A percentile compares a stretch with the other conserved stretches of the same genome.
Evolutionary conservation across 1,140 invertebrate species (phyloP).

Genomic region (Lepidurus arcticus): DNA sequence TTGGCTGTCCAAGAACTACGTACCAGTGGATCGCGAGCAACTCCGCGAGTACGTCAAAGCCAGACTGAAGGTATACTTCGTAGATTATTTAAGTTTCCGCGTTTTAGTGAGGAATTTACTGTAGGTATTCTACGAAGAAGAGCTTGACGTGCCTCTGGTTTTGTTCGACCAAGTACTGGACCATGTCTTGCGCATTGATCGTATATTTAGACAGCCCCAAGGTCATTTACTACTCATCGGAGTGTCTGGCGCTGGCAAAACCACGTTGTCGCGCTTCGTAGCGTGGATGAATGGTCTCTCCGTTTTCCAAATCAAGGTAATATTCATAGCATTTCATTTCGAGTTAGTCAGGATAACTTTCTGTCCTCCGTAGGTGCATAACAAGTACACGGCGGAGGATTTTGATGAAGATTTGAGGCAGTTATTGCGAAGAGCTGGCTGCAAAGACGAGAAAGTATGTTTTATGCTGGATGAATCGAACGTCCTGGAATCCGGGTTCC

Average conservation of each 20-base stretch:
- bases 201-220: slow-evolving; percentile 98
- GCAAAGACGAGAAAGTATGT: slow-evolving; percentile 97
- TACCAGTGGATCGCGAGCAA: slow-evolving; percentile 91
- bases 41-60: slow-evolving; percentile 94
- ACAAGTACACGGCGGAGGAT: slow-evolving; percentile 96
- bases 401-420: slow-evolving; percentile 97
- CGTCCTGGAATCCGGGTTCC: slow-evolving; percentile 95
- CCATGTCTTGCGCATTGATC: slow-evolving; percentile 95
- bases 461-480: slow-evolving; percentile 99
- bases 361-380: slow-evolving; percentile 63
- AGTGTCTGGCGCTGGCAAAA: slow-evolving; percentile 97
- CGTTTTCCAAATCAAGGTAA: slow-evolving; percentile 70
- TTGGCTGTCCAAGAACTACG: slow-evolving; percentile 97
- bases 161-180: slow-evolving; percentile 98
- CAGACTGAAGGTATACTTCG: slow-evolving; percentile 67
- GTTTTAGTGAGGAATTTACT: slow-evolving; percentile 34
- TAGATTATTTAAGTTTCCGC: background rate
- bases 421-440: slow-evolving; percentile 88
- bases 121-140: slow-evolving; percentile 98
- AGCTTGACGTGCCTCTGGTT: slow-evolving; percentile 95
- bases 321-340: background rate
- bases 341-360: too few species aligned
- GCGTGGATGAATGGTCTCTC: slow-evolving; percentile 99
- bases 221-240: slow-evolving; percentile 95
- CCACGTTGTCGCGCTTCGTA: slow-evolving; percentile 95